These are phyloP conservation scores for Coenonympha arcania DNA, from an alignment of 2,888 invertebrate species.

Conservation along the genomic window DNA sequence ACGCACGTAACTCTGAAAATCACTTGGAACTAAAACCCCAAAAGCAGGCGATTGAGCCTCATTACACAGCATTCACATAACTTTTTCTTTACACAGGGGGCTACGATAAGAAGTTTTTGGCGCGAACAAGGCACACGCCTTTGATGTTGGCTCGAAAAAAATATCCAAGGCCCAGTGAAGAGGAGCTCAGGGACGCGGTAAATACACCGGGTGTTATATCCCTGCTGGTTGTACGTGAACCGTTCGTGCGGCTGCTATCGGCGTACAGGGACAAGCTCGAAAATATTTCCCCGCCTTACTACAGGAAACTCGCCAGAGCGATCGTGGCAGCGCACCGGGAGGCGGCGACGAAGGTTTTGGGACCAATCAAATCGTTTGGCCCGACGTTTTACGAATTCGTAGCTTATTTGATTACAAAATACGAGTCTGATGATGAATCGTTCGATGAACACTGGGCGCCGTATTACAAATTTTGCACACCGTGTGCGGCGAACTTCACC, in stretches of 20 bases:
- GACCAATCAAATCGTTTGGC: constrained; percentile 59
- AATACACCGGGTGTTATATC: constrained; percentile 76
- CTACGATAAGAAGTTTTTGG: constrained; percentile 75
- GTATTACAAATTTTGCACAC: constrained; percentile 77
- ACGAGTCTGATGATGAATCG: constrained; percentile 63
- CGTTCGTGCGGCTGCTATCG: constrained; percentile 80
- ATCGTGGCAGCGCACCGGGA: constrained; percentile 77
- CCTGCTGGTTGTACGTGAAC: constrained; percentile 80
- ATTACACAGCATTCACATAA: no score
- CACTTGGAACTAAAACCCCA: no score
- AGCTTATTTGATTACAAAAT: constrained; percentile 77
- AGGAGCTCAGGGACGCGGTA: constrained; percentile 76
- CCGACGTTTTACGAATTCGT: constrained; percentile 82
- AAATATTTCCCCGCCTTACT: constrained; percentile 79
- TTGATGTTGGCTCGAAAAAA: constrained; percentile 79
- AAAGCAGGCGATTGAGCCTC: no score
- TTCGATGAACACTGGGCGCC: constrained; percentile 80
- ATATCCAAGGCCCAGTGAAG: constrained; percentile 78
- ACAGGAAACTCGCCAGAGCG: constrained; percentile 78
- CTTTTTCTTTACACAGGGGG: no score
- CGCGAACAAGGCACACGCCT: constrained; percentile 76
- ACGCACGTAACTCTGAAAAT: no score
- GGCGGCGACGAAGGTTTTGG: constrained; percentile 45
- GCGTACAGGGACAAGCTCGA: constrained; percentile 84
- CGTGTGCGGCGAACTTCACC: constrained; percentile 78